Percentiles rank a stretch among this genome's conserved stretches.
These are phyloP conservation scores for Grallaria varia DNA, from an alignment of 2,113 vertebrate genomes.

Conservation along the genomic window DNA sequence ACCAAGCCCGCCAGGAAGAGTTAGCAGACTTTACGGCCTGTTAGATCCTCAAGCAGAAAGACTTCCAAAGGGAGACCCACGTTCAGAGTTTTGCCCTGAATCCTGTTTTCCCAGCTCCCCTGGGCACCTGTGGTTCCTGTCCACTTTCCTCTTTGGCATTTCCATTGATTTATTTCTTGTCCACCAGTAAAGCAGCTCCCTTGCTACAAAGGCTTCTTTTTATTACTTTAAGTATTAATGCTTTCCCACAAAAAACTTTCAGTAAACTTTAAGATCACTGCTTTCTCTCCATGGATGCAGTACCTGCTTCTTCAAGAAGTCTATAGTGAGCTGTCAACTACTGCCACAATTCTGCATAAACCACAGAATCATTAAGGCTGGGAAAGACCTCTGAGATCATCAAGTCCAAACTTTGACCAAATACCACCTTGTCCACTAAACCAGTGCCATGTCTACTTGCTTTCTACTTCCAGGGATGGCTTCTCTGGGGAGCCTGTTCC, in stretches of 20 bases:
- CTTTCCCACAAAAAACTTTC: neutral
- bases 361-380: neutral
- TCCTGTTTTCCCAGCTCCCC: neutral
- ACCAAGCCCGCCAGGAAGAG: neutral
- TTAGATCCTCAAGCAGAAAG: neutral
- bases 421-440: neutral
- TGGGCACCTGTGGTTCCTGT: neutral
- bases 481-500: neutral
- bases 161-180: neutral
- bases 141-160: neutral
- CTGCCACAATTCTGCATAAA: neutral
- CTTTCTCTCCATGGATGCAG: neutral
- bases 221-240: neutral
- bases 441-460: fast-evolving
- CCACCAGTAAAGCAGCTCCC: neutral
- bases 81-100: neutral
- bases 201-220: neutral
- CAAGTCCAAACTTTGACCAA: neutral
- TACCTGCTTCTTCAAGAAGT: neutral
- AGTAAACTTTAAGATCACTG: neutral
- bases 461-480: neutral
- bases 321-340: neutral
- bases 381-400: neutral
- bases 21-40: neutral
- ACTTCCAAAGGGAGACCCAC: neutral